Evolutionary conservation across 2,888 invertebrate genomes (phyloP).

Genomic region (Sarcophaga caerulescens): DNA sequence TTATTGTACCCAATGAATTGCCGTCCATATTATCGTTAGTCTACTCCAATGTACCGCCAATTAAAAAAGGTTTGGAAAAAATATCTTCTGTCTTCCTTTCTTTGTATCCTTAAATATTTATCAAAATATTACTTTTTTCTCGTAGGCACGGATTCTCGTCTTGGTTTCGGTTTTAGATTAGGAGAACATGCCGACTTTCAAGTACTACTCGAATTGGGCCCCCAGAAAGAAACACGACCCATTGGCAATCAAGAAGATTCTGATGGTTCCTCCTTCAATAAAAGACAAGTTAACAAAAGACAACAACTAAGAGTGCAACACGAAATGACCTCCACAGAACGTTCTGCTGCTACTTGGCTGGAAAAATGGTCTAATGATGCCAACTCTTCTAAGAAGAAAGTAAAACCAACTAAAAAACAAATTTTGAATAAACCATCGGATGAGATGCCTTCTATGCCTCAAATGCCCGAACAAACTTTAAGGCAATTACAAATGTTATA

Average conservation of each 20-base stretch:
- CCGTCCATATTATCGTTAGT: slow-evolving; percentile 90
- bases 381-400: slow-evolving; percentile 53
- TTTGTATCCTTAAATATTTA: background rate
- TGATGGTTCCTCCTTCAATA: slow-evolving; percentile 75
- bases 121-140: background rate
- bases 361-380: slow-evolving; percentile 84
- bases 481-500: slow-evolving; percentile 79
- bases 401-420: slow-evolving; percentile 42
- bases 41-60: slow-evolving; percentile 92
- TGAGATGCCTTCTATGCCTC: slow-evolving; percentile 77
- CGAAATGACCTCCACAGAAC: slow-evolving; percentile 78
- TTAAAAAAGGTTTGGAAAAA: slow-evolving; percentile 87
- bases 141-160: slow-evolving; percentile 89
- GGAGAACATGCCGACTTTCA: slow-evolving; percentile 92
- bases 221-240: slow-evolving; percentile 88
- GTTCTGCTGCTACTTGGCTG: slow-evolving; percentile 81
- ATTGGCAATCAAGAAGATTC: slow-evolving; percentile 82
- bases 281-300: slow-evolving; percentile 76
- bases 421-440: slow-evolving; percentile 10
- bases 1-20: slow-evolving; percentile 90
- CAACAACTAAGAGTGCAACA: slow-evolving; percentile 76
- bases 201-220: slow-evolving; percentile 88
- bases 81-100: no score
- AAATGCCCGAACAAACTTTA: slow-evolving; percentile 80
- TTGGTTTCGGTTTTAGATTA: slow-evolving; percentile 90